phyloP scores from a whole-genome alignment of 2,113 vertebrate species.

The Lonchura striata region DNA sequence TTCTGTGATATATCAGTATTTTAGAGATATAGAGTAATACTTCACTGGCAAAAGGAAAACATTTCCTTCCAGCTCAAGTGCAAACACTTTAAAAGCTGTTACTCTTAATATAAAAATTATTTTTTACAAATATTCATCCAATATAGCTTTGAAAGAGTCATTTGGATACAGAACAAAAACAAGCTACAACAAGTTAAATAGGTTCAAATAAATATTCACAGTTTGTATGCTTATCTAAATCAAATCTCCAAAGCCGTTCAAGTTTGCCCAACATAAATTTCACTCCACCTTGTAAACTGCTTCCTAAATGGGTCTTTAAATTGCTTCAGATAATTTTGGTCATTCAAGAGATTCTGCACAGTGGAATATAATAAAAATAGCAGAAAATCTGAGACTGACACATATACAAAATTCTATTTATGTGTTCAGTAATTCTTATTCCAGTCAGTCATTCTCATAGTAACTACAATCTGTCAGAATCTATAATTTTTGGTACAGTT shows the following conservation, averaged over 20 bases:
- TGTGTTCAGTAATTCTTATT: constrained; percentile 2
- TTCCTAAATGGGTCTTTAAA: constrained; percentile 12
- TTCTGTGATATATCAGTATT: not conserved
- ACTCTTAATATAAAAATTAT: not conserved
- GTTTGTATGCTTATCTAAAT: not conserved
- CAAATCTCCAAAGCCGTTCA: constrained; percentile 5
- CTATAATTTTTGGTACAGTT: not conserved
- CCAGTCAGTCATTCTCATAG: not conserved
- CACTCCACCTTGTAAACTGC: not conserved
- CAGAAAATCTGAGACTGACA: not conserved
- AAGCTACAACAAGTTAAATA: constrained; percentile 7
- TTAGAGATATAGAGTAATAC: not conserved
- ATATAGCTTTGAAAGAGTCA: not conserved
- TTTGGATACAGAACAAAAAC: constrained; percentile 20
- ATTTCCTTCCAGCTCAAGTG: not conserved
- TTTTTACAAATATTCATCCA: not conserved
- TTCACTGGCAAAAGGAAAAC: not conserved
- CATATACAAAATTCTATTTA: not conserved
- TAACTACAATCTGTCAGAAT: not conserved
- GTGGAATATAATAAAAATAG: constrained; percentile 1
- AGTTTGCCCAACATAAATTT: not conserved
- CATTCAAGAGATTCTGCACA: not conserved
- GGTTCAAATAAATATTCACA: constrained; percentile 4
- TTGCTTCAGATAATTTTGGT: not conserved
- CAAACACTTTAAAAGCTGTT: not conserved